phyloP scores from a whole-genome alignment of 2,113 vertebrate species.

The Noturus placidus region DNA sequence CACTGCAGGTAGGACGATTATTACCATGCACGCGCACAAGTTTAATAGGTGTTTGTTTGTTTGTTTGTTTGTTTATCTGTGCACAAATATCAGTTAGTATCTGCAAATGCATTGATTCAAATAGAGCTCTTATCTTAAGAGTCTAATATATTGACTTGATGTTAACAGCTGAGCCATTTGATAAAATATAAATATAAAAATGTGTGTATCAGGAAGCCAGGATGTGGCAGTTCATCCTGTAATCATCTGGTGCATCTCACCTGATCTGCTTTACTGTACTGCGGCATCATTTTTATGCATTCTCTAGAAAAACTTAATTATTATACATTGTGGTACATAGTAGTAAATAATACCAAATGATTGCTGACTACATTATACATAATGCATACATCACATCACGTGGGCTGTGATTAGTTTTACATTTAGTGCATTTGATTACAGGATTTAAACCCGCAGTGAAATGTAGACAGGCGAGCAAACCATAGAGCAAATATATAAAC shows the following conservation, averaged over 20 bases:
- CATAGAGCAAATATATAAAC: neutral
- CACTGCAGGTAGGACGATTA: neutral
- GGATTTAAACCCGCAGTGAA: neutral
- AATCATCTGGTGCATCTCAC: neutral
- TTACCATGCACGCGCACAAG: neutral
- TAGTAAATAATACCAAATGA: neutral
- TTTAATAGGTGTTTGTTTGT: too few relatives aligned
- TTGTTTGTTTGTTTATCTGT: neutral
- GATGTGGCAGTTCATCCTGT: neutral
- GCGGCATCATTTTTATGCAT: neutral
- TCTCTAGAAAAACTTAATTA: neutral
- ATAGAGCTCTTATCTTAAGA: neutral
- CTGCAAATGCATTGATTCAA: neutral
- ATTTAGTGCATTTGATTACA: neutral
- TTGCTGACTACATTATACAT: neutral
- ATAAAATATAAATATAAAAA: neutral
- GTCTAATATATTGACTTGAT: neutral
- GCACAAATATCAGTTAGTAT: neutral
- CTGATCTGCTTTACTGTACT: neutral
- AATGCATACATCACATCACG: neutral
- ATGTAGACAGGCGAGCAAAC: neutral
- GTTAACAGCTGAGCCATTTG: neutral
- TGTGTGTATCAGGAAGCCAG: neutral
- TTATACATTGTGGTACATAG: neutral
- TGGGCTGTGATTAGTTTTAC: neutral